Evolutionary conservation across 1,140 invertebrate species (phyloP).

Genomic region (Camponotus vicinus): DNA sequence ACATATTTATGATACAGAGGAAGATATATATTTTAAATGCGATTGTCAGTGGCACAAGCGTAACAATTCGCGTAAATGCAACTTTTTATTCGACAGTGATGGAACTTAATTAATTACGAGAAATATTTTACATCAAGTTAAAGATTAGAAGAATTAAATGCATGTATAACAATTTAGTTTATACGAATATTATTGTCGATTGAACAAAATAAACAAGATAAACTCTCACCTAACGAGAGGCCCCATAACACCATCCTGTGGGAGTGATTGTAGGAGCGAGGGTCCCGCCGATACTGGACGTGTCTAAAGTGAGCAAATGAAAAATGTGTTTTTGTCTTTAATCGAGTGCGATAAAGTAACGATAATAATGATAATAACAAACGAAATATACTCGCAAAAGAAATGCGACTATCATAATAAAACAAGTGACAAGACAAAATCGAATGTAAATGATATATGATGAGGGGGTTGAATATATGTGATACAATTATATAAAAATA

Average conservation of each 20-base stretch:
- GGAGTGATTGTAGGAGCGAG: conserved; percentile 86
- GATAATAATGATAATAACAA: conserved; percentile 18
- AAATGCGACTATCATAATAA: neutral
- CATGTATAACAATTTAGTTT: neutral
- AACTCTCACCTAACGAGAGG: conserved; percentile 87
- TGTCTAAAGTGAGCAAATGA: conserved; percentile 83
- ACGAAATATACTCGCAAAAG: conserved; percentile 8
- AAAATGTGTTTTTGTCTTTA: conserved; percentile 33
- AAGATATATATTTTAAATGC: neutral
- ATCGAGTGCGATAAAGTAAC: conserved; percentile 44
- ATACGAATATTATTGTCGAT: neutral
- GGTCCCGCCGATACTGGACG: conserved; percentile 89
- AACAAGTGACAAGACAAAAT: neutral
- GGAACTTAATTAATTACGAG: neutral
- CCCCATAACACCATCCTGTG: conserved; percentile 85
- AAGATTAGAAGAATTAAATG: conserved; percentile 5
- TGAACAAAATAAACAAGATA: neutral
- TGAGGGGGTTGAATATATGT: neutral
- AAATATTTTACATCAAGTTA: neutral
- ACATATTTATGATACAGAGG: conserved; percentile 64
- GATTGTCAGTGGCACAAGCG: conserved; percentile 12
- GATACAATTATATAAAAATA: conserved; percentile 75
- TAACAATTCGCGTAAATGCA: conserved; percentile 7
- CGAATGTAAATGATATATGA: neutral
- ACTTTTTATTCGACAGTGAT: neutral